Evolutionary conservation across 2,888 invertebrate genomes (phyloP).

Genomic region (Thyatira batis): DNA sequence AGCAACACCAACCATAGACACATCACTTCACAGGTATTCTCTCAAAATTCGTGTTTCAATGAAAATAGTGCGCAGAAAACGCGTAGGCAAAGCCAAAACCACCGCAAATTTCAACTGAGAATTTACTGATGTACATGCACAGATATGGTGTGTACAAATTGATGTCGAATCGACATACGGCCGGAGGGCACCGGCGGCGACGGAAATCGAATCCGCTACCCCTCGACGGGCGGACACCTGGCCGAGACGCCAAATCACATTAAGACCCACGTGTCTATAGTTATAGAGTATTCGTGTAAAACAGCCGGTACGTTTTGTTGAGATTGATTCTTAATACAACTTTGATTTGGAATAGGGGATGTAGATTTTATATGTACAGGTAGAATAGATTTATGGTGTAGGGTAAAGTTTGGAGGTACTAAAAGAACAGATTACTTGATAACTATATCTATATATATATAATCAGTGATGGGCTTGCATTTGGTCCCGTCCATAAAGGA

Average conservation of each 20-base stretch:
- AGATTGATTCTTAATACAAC: conserved; percentile 9
- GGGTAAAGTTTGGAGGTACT: not conserved
- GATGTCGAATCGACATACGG: conserved; percentile 28
- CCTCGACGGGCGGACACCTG: conserved; percentile 41
- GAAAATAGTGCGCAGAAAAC: not conserved
- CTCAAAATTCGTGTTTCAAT: not conserved
- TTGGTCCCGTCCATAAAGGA: too few relatives aligned
- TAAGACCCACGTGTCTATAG: conserved; percentile 11
- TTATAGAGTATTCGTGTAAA: not conserved
- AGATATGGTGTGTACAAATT: conserved; percentile 19
- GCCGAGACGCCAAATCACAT: conserved; percentile 24
- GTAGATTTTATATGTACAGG: not conserved
- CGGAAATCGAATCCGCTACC: conserved; percentile 60
- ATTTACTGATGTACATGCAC: conserved; percentile 4
- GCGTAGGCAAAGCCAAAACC: not conserved
- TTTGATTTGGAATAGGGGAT: conserved; percentile 6
- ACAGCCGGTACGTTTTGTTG: not conserved
- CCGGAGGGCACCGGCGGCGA: conserved; percentile 37
- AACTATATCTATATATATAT: too few relatives aligned
- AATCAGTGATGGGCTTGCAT: too few relatives aligned
- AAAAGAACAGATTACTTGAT: too few relatives aligned
- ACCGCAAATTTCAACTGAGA: conserved; percentile 6
- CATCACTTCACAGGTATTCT: too few relatives aligned
- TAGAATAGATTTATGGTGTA: not conserved
- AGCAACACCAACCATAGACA: too few relatives aligned